Conservation (phyloP, 1,140 invertebrate genomes). For the Bombyx mandarina region DNA sequence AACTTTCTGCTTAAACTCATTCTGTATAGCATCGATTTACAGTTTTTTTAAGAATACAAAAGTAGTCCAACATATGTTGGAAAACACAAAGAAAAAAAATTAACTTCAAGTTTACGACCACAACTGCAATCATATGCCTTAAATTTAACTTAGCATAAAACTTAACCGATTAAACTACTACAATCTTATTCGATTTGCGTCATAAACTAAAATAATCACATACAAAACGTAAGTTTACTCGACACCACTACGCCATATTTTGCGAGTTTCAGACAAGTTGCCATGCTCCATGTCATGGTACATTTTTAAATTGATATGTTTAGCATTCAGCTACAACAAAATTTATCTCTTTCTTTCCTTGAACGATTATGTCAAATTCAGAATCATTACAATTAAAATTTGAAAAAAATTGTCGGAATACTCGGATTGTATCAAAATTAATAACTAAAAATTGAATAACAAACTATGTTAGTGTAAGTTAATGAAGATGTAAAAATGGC, state of each 20-base stretch:
- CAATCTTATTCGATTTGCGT: constrained; percentile 57
- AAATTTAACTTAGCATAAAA: constrained; percentile 20
- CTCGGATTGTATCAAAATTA: too few relatives aligned
- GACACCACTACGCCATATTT: constrained; percentile 55
- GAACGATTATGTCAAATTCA: too few relatives aligned
- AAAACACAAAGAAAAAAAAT: constrained; percentile 26
- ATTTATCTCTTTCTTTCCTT: too few relatives aligned
- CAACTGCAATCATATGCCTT: constrained; percentile 22
- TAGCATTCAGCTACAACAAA: too few relatives aligned
- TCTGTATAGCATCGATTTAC: constrained; percentile 13
- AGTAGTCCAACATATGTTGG: constrained; percentile 31
- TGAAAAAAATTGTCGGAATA: too few relatives aligned
- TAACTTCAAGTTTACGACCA: constrained; percentile 15
- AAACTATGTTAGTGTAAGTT: too few relatives aligned
- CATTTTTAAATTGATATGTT: too few relatives aligned
- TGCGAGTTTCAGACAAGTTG: background rate
- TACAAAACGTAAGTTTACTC: constrained; percentile 50
- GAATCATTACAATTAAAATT: too few relatives aligned
- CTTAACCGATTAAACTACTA: constrained; percentile 33
- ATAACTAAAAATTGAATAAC: too few relatives aligned
- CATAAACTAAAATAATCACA: constrained; percentile 17
- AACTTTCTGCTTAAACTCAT: constrained; percentile 37
- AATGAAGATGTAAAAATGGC: too few relatives aligned
- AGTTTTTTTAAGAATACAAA: constrained; percentile 13
- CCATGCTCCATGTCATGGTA: too few relatives aligned